Base-by-base conservation (phyloP, 1,140 invertebrate genomes). In the Philaenus spumarius region DNA sequence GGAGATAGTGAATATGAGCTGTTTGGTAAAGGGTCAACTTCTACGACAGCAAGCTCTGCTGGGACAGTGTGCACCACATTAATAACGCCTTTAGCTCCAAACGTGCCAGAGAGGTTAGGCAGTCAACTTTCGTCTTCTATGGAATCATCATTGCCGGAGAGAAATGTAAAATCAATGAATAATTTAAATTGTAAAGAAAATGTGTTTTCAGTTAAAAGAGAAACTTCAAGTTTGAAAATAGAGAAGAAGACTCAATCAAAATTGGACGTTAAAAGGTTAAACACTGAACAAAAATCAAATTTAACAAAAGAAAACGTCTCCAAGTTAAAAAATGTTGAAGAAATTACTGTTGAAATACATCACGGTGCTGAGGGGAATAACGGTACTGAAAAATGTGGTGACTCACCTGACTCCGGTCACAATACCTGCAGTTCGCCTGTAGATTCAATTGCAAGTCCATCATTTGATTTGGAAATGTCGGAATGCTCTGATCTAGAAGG, bases 1-100 rank as follows among this genome's bases (percentile, higher is more conserved):
- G 83, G 85, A 1, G 89, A 92, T 72, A 91, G 87, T 70, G 90
- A 93, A 69, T 93, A 93, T 67, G 90, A 93, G 74, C 71, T 93
- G 1, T 93, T 92, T 67, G 90, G 90, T 2, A 85, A 89, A 72
- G 90, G 90, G 1, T 67, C 66, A 5, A 93, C 90, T 0, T 91
- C 89, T 14, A 93, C 90, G 0, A 93, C 90, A 0, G 90, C 90
- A 1, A 93, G 89, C 66, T 93, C 90, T 6, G 89, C 89, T 39
- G 90, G 90, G 39, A 93, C 91, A 0, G 90, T 93, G 37, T 91
- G 88, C 61, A 91, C 89, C 0, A 86, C 87, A 1, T 67, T 90
- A 35, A 75, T 88, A 71, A 58, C 61, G 7, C 63, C 62, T 14
- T 46, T 54, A 2, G 53, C 64, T 23, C 65, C 66, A 2, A 82